Evolutionary conservation across 2,797 vertebrate genomes (phyloP).

Genomic region (Phataginus tricuspis): DNA sequence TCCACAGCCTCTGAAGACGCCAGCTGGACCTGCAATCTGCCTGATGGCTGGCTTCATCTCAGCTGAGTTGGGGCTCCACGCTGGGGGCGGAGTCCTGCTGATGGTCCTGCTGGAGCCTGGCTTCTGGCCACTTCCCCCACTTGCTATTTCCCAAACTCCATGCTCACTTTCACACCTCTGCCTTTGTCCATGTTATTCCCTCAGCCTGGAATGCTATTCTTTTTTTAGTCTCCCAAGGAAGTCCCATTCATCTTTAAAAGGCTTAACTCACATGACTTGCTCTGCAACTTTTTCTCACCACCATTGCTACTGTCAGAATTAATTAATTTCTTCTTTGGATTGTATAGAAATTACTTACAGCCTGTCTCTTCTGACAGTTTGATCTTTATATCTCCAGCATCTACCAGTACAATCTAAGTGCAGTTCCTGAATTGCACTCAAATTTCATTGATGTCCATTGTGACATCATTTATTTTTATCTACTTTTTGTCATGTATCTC

Average conservation of each 20-base stretch:
- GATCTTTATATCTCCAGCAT: background rate
- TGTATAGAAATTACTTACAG: conserved; percentile 3
- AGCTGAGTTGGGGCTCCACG: background rate
- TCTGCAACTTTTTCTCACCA: background rate
- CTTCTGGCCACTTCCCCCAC: background rate
- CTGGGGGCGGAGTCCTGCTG: background rate
- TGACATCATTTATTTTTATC: conserved; percentile 2
- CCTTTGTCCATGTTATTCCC: background rate
- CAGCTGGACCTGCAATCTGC: background rate
- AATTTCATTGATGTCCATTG: background rate
- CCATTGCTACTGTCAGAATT: background rate
- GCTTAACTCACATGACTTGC: background rate
- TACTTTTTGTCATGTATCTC: background rate
- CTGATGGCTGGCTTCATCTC: background rate
- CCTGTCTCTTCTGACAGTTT: background rate
- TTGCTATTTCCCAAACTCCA: background rate
- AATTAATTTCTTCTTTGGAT: background rate
- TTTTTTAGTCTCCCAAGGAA: background rate
- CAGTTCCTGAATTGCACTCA: background rate
- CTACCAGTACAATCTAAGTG: background rate
- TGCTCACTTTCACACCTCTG: background rate
- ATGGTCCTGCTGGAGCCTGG: background rate
- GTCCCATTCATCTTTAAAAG: background rate
- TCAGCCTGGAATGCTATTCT: background rate
- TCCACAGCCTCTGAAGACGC: background rate